Evolutionary conservation across 2,888 invertebrate species (phyloP).

Genomic region (Pandemis heparana): DNA sequence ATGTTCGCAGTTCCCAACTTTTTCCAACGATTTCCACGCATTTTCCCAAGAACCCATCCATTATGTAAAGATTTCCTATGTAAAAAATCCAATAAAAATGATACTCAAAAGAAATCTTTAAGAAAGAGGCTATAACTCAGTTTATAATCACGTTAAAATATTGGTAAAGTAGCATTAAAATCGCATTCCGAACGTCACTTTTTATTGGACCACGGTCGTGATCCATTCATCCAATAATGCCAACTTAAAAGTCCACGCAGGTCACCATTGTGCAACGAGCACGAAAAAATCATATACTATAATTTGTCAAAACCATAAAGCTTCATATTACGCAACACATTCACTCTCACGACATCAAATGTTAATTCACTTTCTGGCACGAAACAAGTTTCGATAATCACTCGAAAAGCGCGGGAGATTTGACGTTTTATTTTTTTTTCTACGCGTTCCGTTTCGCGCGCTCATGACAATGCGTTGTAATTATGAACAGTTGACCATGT

Average conservation of each 20-base stretch:
- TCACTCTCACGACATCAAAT: slow-evolving; percentile 77
- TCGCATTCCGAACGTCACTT: slow-evolving; percentile 22
- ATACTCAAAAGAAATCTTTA: slow-evolving; percentile 49
- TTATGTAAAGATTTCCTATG: slow-evolving; percentile 58
- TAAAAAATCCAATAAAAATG: slow-evolving; percentile 46
- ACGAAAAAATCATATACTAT: slow-evolving; percentile 49
- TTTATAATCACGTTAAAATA: slow-evolving; percentile 20
- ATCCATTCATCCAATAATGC: slow-evolving; percentile 28
- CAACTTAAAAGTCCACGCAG: slow-evolving; percentile 47
- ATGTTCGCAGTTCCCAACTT: slow-evolving; percentile 59
- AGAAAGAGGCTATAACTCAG: slow-evolving; percentile 54
- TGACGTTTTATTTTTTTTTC: slow-evolving; percentile 60
- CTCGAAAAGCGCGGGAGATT: slow-evolving; percentile 63
- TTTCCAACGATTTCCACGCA: slow-evolving; percentile 63
- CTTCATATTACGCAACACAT: slow-evolving; percentile 79
- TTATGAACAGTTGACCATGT: slow-evolving; percentile 82
- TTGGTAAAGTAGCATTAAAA: slow-evolving; percentile 25
- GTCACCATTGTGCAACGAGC: slow-evolving; percentile 42
- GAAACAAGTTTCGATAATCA: slow-evolving; percentile 67
- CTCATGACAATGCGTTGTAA: slow-evolving; percentile 63
- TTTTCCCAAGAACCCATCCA: slow-evolving; percentile 57
- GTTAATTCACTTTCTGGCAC: slow-evolving; percentile 80
- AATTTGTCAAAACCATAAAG: slow-evolving; percentile 52
- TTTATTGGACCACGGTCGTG: slow-evolving; percentile 8
- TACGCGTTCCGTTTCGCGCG: slow-evolving; percentile 56